phyloP scores from a whole-genome alignment of 2,888 invertebrate species.

The Hoplodrina ambigua region DNA sequence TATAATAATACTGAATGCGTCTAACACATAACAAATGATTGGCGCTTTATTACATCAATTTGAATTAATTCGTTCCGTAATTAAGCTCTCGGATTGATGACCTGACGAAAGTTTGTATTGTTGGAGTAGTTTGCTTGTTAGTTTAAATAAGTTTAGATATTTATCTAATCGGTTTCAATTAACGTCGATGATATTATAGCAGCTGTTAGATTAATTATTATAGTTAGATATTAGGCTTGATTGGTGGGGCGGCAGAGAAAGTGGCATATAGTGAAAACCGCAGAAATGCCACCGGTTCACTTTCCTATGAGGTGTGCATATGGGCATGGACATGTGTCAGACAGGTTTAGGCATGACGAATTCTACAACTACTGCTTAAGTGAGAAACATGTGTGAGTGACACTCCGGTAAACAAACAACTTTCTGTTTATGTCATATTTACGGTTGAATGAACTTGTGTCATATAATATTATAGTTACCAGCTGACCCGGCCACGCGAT shows the following conservation, averaged over 20 bases:
- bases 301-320: slow-evolving; percentile 78
- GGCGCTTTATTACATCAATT: slow-evolving; percentile 50
- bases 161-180: slow-evolving; percentile 58
- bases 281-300: slow-evolving; percentile 81
- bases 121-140: slow-evolving; percentile 45
- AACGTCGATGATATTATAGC: slow-evolving; percentile 51
- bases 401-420: slow-evolving; percentile 55
- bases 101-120: slow-evolving; percentile 52
- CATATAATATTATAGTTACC: neutral
- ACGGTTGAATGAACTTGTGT: slow-evolving; percentile 39
- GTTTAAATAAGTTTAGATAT: slow-evolving; percentile 42
- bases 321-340: slow-evolving; percentile 71
- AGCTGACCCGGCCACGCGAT: too few species aligned
- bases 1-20: slow-evolving; percentile 35
- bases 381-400: slow-evolving; percentile 46
- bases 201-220: slow-evolving; percentile 48
- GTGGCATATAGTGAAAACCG: slow-evolving; percentile 78
- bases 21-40: slow-evolving; percentile 35
- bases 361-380: slow-evolving; percentile 58
- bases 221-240: slow-evolving; percentile 36
- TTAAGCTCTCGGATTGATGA: slow-evolving; percentile 46
- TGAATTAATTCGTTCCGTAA: slow-evolving; percentile 50
- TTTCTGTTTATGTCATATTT: slow-evolving; percentile 46
- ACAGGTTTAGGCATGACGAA: slow-evolving; percentile 76
- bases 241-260: slow-evolving; percentile 73